phyloP scores from a whole-genome alignment of 1,140 invertebrate genomes.

The Euwallacea similis region DNA sequence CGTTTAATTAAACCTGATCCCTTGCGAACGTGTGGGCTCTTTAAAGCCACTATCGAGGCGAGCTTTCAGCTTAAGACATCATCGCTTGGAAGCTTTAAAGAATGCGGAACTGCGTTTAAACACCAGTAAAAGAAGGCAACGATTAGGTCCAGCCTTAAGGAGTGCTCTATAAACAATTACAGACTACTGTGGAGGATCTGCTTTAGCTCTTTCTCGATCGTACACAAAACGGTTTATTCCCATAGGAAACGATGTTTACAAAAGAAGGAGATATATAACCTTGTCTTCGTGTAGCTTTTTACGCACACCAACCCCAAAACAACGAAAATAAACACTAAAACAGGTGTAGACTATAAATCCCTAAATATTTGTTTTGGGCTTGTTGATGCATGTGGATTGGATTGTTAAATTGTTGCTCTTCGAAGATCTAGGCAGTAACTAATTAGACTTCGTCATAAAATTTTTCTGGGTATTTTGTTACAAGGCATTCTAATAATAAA shows the following conservation, averaged over 20 bases:
- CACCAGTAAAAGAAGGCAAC: neutral
- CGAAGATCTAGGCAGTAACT: too few species aligned
- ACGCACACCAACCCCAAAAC: constrained; percentile 25
- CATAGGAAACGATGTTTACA: constrained; percentile 32
- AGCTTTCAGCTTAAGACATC: too few species aligned
- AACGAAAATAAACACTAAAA: constrained; percentile 28
- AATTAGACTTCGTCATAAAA: too few species aligned
- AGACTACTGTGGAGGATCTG: constrained; percentile 9
- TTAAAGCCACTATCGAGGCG: too few species aligned
- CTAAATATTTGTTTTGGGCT: constrained; percentile 20
- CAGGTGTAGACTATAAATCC: constrained; percentile 30
- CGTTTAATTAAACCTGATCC: too few species aligned
- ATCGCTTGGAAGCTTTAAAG: too few species aligned
- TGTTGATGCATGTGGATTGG: too few species aligned
- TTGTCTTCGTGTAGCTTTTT: constrained; percentile 19
- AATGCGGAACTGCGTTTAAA: too few species aligned
- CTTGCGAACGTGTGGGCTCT: too few species aligned
- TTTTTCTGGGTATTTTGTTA: too few species aligned
- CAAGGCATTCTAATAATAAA: too few species aligned
- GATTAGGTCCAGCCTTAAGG: constrained; percentile 2
- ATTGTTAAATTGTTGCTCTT: too few species aligned
- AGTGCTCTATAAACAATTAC: constrained; percentile 17
- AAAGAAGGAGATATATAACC: constrained; percentile 28
- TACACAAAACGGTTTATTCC: constrained; percentile 19
- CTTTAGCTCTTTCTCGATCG: constrained; percentile 15